Conservation (phyloP, 2,113 vertebrate species). For the Crotalus horridus region DNA sequence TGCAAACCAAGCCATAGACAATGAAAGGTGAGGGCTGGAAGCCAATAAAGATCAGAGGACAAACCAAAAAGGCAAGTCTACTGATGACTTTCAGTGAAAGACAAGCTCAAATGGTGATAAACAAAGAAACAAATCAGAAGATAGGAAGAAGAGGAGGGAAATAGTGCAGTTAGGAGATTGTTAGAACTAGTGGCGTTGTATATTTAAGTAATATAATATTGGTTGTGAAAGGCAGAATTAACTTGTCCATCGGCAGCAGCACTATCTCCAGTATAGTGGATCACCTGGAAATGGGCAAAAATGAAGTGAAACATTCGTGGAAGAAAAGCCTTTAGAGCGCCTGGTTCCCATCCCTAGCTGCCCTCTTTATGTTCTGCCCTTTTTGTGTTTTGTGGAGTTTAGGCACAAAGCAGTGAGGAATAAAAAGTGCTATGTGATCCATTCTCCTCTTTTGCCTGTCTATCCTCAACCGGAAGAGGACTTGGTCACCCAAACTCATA, state of each 20-base stretch:
- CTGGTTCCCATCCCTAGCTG: neutral
- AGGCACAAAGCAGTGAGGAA: neutral
- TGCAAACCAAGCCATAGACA: neutral
- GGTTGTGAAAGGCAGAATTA: neutral
- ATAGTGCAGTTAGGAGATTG: neutral
- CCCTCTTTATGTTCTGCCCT: neutral
- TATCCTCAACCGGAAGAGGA: neutral
- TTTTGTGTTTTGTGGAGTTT: neutral
- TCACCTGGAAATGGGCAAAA: neutral
- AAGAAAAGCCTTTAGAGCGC: neutral
- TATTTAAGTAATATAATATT: neutral
- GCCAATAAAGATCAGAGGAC: neutral
- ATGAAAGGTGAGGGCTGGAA: neutral
- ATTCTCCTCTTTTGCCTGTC: neutral
- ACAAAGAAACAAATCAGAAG: neutral
- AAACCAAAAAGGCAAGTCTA: neutral
- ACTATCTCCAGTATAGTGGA: neutral
- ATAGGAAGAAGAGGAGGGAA: neutral
- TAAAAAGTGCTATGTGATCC: neutral
- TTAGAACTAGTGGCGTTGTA: neutral
- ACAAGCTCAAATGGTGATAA: neutral
- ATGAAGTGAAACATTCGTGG: neutral
- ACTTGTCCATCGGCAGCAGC: neutral
- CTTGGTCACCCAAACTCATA: neutral
- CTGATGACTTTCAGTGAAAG: neutral